A percentile compares a stretch with the other conserved stretches of the same genome.
Conservation (phyloP, 2,888 invertebrate genomes). For the Tachina lurida region DNA sequence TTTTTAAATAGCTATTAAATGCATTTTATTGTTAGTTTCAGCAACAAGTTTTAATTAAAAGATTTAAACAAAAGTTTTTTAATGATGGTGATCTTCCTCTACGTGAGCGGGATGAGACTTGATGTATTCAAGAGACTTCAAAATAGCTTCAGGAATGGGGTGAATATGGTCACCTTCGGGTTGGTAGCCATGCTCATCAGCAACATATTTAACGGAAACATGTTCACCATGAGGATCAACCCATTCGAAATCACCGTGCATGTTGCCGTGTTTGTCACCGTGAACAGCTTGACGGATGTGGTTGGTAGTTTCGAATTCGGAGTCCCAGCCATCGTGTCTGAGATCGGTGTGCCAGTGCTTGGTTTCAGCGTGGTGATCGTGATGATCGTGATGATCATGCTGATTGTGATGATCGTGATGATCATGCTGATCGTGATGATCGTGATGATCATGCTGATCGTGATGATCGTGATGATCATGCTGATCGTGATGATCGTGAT, state of each 20-base stretch:
- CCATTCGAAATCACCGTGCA: slow-evolving; percentile 77
- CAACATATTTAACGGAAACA: slow-evolving; percentile 76
- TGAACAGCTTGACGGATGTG: slow-evolving; percentile 73
- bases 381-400: neutral
- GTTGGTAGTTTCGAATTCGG: slow-evolving; percentile 75
- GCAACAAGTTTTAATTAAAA: neutral
- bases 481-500: slow-evolving; percentile 19
- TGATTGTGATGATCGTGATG: neutral
- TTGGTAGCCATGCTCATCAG: slow-evolving; percentile 78
- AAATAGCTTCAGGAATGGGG: slow-evolving; percentile 74
- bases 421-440: neutral
- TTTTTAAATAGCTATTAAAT: neutral
- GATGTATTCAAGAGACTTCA: slow-evolving; percentile 83
- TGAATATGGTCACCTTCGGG: slow-evolving; percentile 74
- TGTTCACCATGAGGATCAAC: slow-evolving; percentile 78
- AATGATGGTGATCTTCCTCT: slow-evolving; percentile 30
- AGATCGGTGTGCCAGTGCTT: slow-evolving; percentile 72
- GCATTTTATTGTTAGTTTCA: neutral
- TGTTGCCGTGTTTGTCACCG: slow-evolving; percentile 77
- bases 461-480: too few species aligned
- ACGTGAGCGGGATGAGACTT: slow-evolving; percentile 78
- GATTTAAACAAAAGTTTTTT: neutral
- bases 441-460: slow-evolving; percentile 31
- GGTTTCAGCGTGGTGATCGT: slow-evolving; percentile 72
- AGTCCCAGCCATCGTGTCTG: slow-evolving; percentile 76